These are phyloP conservation scores for Cryptocephalus moraei DNA, from an alignment of 2,888 invertebrate genomes.

Conservation along the genomic window DNA sequence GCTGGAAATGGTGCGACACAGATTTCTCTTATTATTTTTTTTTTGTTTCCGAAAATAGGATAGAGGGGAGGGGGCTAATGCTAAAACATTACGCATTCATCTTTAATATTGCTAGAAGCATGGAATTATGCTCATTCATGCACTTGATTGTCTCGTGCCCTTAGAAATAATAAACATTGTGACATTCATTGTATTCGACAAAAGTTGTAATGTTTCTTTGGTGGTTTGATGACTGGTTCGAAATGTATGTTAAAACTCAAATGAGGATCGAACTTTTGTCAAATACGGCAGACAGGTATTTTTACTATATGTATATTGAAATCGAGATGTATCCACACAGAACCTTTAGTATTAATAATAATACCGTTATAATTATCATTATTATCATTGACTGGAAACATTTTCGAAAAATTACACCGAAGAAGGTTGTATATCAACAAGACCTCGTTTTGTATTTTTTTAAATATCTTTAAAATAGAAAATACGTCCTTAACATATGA, in stretches of 20 bases:
- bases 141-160: conserved; percentile 38
- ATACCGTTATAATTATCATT: conserved; percentile 6
- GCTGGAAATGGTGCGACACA: conserved; percentile 12
- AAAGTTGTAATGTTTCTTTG: background rate
- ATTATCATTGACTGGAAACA: background rate
- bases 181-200: conserved; percentile 10
- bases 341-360: background rate
- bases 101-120: conserved; percentile 21
- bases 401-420: conserved; percentile 9
- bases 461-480: conserved; percentile 14
- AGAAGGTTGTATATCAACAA: conserved; percentile 18
- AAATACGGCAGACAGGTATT: background rate
- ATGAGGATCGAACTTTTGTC: no score
- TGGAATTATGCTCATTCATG: conserved; percentile 25
- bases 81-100: background rate
- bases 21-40: conserved; percentile 5
- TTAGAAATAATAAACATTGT: conserved; percentile 11
- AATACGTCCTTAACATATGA: conserved; percentile 21
- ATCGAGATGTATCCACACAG: background rate
- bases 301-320: background rate
- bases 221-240: no score
- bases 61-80: no score
- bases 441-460: conserved; percentile 16
- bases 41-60: no score
- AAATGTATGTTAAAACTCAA: no score